phyloP scores from a whole-genome alignment of 1,140 invertebrate genomes.

The Rhopalosiphum maidis region DNA sequence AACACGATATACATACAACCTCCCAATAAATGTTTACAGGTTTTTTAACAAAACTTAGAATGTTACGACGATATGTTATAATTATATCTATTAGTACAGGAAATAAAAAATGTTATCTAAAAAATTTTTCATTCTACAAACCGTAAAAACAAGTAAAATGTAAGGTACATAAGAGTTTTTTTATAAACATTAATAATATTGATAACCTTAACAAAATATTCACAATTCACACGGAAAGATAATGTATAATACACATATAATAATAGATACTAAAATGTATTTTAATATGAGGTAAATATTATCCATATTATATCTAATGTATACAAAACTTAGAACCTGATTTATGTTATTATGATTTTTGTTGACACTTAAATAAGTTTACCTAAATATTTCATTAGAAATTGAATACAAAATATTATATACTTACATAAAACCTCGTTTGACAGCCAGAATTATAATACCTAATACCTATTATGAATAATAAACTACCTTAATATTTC shows the following conservation, averaged over 20 bases:
- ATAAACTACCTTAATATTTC: background rate
- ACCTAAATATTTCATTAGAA: slow-evolving; percentile 1
- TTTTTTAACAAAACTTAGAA: too few relatives aligned
- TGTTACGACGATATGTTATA: too few relatives aligned
- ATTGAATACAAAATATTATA: slow-evolving; percentile 2
- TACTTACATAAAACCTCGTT: background rate
- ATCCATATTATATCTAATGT: background rate
- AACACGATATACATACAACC: too few relatives aligned
- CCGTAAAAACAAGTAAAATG: background rate
- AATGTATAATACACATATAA: too few relatives aligned
- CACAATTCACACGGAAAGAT: background rate
- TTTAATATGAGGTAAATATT: background rate
- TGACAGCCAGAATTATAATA: background rate
- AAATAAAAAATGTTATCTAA: too few relatives aligned
- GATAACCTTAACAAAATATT: background rate
- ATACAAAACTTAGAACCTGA: background rate
- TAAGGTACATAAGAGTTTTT: background rate
- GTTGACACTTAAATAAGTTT: background rate
- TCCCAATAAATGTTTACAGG: too few relatives aligned
- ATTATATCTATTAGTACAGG: too few relatives aligned
- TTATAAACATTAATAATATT: background rate
- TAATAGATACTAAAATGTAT: background rate
- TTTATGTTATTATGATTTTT: slow-evolving; percentile 13
- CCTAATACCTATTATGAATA: background rate
- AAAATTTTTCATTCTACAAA: too few relatives aligned